A percentile compares a stretch with the other conserved stretches of the same genome.
phyloP scores from a whole-genome alignment of 2,797 vertebrate genomes.

The Gymnodraco acuticeps region DNA sequence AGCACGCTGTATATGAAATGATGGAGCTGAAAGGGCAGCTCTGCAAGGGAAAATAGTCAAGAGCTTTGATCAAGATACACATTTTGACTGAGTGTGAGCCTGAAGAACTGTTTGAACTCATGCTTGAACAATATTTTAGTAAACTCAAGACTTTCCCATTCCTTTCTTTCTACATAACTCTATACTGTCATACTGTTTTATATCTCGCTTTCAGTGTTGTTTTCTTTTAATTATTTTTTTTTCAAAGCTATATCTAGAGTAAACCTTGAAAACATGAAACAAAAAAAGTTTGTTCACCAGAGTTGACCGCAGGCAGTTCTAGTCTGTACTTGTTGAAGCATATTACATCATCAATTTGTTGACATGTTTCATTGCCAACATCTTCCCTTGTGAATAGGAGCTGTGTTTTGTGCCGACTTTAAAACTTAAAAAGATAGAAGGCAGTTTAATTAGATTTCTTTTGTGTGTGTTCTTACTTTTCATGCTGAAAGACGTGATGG shows the following conservation, averaged over 20 bases:
- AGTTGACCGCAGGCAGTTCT: not conserved
- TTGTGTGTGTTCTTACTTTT: slow-evolving; percentile 1
- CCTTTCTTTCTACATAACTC: not conserved
- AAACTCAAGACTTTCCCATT: not conserved
- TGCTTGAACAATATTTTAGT: slow-evolving; percentile 16
- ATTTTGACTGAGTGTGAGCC: slow-evolving; percentile 12
- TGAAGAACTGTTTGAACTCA: not conserved
- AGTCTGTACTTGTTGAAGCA: not conserved
- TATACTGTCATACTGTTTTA: too few relatives aligned
- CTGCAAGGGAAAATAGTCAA: not conserved
- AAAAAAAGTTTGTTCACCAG: not conserved
- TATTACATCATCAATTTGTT: not conserved
- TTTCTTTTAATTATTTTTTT: not conserved
- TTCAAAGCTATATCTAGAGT: not conserved
- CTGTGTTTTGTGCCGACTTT: not conserved
- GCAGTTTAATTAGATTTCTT: not conserved
- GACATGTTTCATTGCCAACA: not conserved
- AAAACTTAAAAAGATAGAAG: slow-evolving; percentile 10
- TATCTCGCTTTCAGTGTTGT: not conserved
- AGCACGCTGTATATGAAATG: slow-evolving; percentile 35
- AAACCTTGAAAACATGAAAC: too few relatives aligned
- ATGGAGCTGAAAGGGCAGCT: slow-evolving; percentile 23
- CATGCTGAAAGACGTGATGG: slow-evolving; percentile 4
- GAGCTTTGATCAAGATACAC: slow-evolving; percentile 32
- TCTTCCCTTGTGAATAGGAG: not conserved